Base-by-base conservation (phyloP, 2,888 invertebrate genomes). In the Adelphocoris suturalis region DNA sequence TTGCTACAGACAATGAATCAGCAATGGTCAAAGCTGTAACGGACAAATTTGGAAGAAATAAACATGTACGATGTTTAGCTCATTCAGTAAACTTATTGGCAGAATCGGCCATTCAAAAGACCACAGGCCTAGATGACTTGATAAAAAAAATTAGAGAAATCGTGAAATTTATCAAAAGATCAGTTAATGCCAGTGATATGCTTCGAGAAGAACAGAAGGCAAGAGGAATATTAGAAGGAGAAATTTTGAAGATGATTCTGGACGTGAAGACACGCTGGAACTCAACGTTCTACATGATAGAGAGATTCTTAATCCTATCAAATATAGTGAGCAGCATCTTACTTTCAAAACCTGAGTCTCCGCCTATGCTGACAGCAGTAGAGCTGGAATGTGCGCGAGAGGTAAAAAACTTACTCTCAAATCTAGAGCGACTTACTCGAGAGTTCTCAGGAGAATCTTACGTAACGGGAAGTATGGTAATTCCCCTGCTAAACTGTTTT, bases 101-200 rank as follows among this genome's bases (percentile, higher is more conserved):
- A 12, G 82, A 82, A 23, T 4, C 81, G 4, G n/a, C 46, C 7
- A 7, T 82, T 16, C 28, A 82, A 12, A n/a, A n/a, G n/a, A 28
- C 52, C 46, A 0, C 37, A 82, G 55, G 7, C 3, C 14, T 57
- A 28, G 12, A n/a, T 57, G 14, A 46, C 4, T 3, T 37, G 27
- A 82, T 89, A 14, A 68, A 81, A 37, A 89, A 89, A 82, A 82
- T 89, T 4, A 82, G 82, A 89, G 37, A 19, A 37, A 89, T 89
- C 55, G 89, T 89, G n/a, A 89, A 89, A 82, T 89, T 55, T 75
- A 78, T 90, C 5, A 90, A 90, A 78, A 90, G 86, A 46, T 86
- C 76, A 23, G 85, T 90, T 23, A 90, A 52, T 9, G 52, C 23
- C 1, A 86, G 86, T 16, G 90, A 90, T 27, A 90, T 76, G 46